Evolutionary conservation across 2,797 vertebrate species (phyloP), one percentile per base, ranked within the genome.

Genomic region (Picus viridis): DNA sequence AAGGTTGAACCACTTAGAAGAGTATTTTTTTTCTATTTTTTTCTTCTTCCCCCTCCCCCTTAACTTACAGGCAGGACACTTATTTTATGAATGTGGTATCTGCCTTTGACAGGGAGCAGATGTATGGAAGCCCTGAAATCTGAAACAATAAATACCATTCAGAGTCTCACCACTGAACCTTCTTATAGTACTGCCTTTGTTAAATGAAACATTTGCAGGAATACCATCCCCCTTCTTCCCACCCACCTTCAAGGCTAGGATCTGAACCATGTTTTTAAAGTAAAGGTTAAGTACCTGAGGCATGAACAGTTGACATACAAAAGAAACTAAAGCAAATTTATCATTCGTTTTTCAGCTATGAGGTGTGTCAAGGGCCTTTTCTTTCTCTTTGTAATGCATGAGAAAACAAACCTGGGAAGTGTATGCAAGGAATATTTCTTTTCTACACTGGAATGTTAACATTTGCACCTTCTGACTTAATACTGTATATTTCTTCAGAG

Each of bases 121-220:
- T 99, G 98, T 98, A 98, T 96, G 95, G 97, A 97, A 98, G 97
- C 98, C 98, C 98, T 97, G 97, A 98, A 98, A 98, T 98, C 96
- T 98, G 97, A 98, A 98, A 99, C 98, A 98, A 98, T 98, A 98
- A 98, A 98, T 98, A 98, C 98, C 98, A 98, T 98, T 98, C 98
- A 98, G 96, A 95, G 95, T 91, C 92, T 96, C 89, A 86, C 89
- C 88, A 64, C 43, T 51, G 95, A 96, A 92, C 96, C 95, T 97
- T 97, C 97, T 97, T 96, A 95, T 96, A 97, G 97, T 97, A 96
- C 96, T 97, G 98, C 97, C 98, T 98, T 98, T 98, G 98, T 98
- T 98, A 98, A 98, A 97, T 97, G 97, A 98, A 98, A 98, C 97
- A 96, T 98, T 98, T 98, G 96, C 97, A 97, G 98, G 98, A 98